Evolutionary conservation across 1,140 invertebrate genomes (phyloP), one percentile per base, ranked within the genome.

Genomic region (Caenorhabditis latens): DNA sequence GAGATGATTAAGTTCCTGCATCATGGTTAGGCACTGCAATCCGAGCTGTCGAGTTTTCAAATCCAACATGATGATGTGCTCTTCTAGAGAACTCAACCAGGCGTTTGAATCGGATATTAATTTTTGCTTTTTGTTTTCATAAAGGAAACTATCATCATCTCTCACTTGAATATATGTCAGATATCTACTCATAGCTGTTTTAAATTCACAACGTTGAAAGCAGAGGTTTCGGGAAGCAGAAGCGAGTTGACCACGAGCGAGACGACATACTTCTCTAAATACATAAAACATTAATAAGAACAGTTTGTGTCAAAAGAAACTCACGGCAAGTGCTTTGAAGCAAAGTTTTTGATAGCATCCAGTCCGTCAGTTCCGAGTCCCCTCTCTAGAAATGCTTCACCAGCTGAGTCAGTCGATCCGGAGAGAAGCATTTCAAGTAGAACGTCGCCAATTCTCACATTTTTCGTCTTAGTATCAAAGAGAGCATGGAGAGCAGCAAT

Each of bases 341-440:
- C 46, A 24, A 79, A 79, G 11, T 9, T 48, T 14, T 53, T 42
- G n/a, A 79, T 50, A 11, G 11, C 13, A 5, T 79, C 71, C 46
- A 79, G 42, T 53, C 71, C 71, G 53, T 79, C 71, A 24, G 46
- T 53, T 24, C 71, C 71, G n/a, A 79, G 40, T 13, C 71, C 71
- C 24, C 46, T 48, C 53, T 79, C 71, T 3, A 79, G 40, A 43
- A 79, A 79, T 50, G 40, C 71, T 24, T 79, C 71, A 7, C 71
- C 71, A 79, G 71, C 71, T 11, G 46, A n/a, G 32, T 79, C 71
- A 9, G 71, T 79, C 2, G 71, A 43, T 14, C 71, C 71, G 46
- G 71, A 79, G 13, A 79, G 71, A 4, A 79, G 71, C 71, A 79
- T 79, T 79, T 79, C 71, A 9, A 79, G 46, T 46, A 79, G 71